A percentile compares a stretch with the other conserved stretches of the same genome.
Conservation (phyloP, 1,140 invertebrate genomes). For the Drosophila trapezifrons region DNA sequence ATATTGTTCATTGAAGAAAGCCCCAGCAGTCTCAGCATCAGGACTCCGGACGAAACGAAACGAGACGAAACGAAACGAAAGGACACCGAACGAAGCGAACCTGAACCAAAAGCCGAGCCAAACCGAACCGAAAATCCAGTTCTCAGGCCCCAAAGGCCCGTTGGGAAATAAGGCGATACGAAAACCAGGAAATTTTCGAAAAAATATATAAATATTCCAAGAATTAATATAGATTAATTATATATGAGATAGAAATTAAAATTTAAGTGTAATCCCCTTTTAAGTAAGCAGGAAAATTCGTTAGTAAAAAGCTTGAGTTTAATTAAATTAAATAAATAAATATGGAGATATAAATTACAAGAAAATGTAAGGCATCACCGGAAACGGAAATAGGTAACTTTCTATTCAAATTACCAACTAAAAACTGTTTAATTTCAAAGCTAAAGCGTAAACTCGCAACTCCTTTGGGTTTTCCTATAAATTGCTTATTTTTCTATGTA, state of each 20-base stretch:
- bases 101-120: constrained; percentile 28
- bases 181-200: neutral
- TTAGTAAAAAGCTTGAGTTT: neutral
- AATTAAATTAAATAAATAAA: neutral
- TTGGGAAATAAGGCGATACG: constrained; percentile 23
- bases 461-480: neutral
- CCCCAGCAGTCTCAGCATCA: constrained; percentile 42
- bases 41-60: constrained; percentile 14
- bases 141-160: constrained; percentile 13
- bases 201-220: neutral
- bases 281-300: too few species aligned
- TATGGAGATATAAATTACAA: neutral
- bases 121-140: constrained; percentile 10
- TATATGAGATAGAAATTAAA: neutral
- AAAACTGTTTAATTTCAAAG: neutral
- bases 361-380: neutral
- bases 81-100: constrained; percentile 25
- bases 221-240: too few species aligned
- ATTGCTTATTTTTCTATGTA: neutral
- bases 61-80: constrained; percentile 4
- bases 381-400: neutral
- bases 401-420: neutral
- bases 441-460: too few species aligned
- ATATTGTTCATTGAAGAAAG: constrained; percentile 74
- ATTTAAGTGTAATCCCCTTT: too few species aligned